Percentiles rank a stretch among this genome's conserved stretches.
Evolutionary conservation across 2,888 invertebrate species (phyloP).

Genomic region (Monopis laevigella): DNA sequence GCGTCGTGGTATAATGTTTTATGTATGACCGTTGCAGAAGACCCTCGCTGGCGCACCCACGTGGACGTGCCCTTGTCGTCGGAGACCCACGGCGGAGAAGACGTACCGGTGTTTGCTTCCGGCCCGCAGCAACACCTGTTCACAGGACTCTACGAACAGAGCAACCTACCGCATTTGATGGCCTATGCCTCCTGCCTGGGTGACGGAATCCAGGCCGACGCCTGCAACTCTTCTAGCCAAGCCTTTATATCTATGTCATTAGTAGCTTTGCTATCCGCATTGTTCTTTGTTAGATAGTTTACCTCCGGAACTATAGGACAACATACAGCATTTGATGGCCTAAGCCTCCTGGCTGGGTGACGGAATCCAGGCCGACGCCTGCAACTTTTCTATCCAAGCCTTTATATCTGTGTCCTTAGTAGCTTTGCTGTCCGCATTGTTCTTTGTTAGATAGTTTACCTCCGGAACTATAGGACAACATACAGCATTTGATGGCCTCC

Average conservation of each 20-base stretch:
- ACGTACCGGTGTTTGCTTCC: slow-evolving; percentile 76
- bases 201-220: slow-evolving; percentile 31
- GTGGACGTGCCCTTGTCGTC: slow-evolving; percentile 63
- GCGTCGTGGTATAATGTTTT: too few relatives aligned
- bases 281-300: too few relatives aligned
- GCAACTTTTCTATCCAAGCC: too few relatives aligned
- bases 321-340: slow-evolving; percentile 77
- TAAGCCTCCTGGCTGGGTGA: slow-evolving; percentile 76
- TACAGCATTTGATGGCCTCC: slow-evolving; percentile 79
- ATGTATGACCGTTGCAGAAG: neutral
- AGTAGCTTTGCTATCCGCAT: too few relatives aligned
- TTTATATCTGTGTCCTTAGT: too few relatives aligned
- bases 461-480: slow-evolving; percentile 78
- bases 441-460: too few relatives aligned
- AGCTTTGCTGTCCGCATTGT: too few relatives aligned
- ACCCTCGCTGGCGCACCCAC: slow-evolving; percentile 25
- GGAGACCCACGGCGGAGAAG: slow-evolving; percentile 82
- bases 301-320: too few relatives aligned
- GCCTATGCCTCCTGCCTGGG: slow-evolving; percentile 78
- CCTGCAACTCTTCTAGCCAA: too few relatives aligned
- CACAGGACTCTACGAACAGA: slow-evolving; percentile 79
- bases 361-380: slow-evolving; percentile 28
- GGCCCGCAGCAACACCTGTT: slow-evolving; percentile 81
- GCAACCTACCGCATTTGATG: slow-evolving; percentile 79
- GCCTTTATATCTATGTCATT: too few relatives aligned